phyloP scores from a whole-genome alignment of 2,888 invertebrate genomes.

The Acleris emargana region DNA sequence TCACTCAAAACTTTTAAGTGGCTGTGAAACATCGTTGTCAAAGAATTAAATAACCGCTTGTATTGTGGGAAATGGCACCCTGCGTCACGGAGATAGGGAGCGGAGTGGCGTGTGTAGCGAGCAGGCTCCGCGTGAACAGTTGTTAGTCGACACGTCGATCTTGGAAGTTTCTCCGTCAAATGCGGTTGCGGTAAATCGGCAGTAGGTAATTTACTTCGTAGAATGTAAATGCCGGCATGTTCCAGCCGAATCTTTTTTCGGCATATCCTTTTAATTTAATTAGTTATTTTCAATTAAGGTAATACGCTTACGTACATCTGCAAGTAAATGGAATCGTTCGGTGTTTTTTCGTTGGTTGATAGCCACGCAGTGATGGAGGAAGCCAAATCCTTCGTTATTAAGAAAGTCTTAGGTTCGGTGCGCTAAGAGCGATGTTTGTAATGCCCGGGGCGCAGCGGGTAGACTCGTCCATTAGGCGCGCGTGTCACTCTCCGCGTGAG shows the following conservation, averaged over 20 bases:
- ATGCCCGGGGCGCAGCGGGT: constrained; percentile 59
- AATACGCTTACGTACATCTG: no score
- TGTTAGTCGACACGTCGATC: constrained; percentile 65
- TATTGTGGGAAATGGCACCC: constrained; percentile 51
- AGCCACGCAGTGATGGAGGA: constrained; percentile 1
- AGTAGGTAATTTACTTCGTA: constrained; percentile 54
- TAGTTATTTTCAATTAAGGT: no score
- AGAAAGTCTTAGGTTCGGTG: constrained; percentile 58
- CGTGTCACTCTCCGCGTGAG: constrained; percentile 71
- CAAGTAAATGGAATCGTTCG: neutral
- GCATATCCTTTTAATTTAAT: neutral
- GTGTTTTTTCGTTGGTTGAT: no score
- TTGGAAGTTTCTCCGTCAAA: constrained; percentile 59
- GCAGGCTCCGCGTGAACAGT: constrained; percentile 53
- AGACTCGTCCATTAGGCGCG: constrained; percentile 69
- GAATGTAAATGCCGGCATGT: constrained; percentile 55
- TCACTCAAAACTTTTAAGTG: constrained; percentile 82
- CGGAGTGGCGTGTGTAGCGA: constrained; percentile 52
- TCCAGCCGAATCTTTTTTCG: constrained; percentile 39
- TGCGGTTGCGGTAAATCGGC: constrained; percentile 60
- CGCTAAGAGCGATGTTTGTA: constrained; percentile 68
- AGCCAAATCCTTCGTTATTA: constrained; percentile 36
- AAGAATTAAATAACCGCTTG: constrained; percentile 70
- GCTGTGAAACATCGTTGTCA: constrained; percentile 79
- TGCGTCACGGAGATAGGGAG: constrained; percentile 51